A percentile compares a stretch with the other conserved stretches of the same genome.
Conservation (phyloP, 2,113 vertebrate species). For the Hippocampus mohnikei region DNA sequence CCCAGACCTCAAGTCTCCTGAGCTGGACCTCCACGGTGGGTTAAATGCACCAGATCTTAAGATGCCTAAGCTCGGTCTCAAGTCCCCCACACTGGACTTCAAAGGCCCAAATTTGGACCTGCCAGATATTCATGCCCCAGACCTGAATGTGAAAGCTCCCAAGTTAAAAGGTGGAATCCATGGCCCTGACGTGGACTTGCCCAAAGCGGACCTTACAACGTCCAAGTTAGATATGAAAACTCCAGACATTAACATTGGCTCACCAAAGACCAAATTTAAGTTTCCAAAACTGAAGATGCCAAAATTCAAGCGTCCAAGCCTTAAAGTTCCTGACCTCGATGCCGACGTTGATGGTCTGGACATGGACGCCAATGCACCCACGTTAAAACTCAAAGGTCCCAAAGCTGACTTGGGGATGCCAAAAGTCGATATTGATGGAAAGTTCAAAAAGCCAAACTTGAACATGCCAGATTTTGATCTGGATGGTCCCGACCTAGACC, state of each 20-base stretch:
- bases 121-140: conserved; percentile 30
- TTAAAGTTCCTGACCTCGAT: conserved; percentile 17
- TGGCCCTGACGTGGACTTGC: conserved; percentile 40
- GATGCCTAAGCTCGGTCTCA: conserved; percentile 23
- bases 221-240: conserved; percentile 49
- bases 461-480: conserved; percentile 40
- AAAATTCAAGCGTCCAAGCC: conserved; percentile 28
- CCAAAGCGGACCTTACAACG: conserved; percentile 35
- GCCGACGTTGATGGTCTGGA: conserved; percentile 38
- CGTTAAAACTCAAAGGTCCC: conserved; percentile 43
- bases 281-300: conserved; percentile 60
- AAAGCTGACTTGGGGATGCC: conserved; percentile 44
- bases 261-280: conserved; percentile 49
- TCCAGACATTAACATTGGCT: conserved; percentile 46
- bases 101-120: conserved; percentile 50
- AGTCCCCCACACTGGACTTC: conserved; percentile 33
- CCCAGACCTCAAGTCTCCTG: conserved; percentile 19
- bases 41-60: conserved; percentile 37
- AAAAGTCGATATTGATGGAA: conserved; percentile 36
- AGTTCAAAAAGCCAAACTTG: conserved; percentile 43
- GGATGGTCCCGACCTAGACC: conserved; percentile 17
- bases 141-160: conserved; percentile 42
- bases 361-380: conserved; percentile 30
- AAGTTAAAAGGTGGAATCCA: conserved; percentile 50
- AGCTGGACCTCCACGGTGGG: conserved; percentile 32